Conservation (phyloP, 2,113 vertebrate genomes). For the Taurulus bubalis region DNA sequence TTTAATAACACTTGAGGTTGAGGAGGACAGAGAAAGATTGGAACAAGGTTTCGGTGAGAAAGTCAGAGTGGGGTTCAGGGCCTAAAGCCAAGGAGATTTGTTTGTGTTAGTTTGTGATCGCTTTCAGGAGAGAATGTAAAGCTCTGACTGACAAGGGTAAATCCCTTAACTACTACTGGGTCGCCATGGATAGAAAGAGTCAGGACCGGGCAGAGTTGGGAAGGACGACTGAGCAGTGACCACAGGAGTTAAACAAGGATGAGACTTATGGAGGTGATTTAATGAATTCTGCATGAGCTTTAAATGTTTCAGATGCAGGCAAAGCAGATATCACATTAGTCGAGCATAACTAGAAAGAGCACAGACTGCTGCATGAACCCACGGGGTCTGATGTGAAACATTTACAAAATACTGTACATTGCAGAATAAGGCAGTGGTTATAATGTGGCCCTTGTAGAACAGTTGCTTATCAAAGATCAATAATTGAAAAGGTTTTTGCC, state of each 20-base stretch:
- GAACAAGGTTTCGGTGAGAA: background rate
- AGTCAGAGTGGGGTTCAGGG: background rate
- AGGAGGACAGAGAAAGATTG: background rate
- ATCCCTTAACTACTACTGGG: background rate
- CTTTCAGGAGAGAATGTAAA: background rate
- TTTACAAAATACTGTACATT: background rate
- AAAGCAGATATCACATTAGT: background rate
- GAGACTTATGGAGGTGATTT: background rate
- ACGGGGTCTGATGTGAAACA: background rate
- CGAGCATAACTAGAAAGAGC: background rate
- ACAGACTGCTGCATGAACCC: background rate
- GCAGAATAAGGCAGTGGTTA: background rate
- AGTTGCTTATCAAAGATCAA: background rate
- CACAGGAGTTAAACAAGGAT: background rate
- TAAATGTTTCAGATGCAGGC: background rate
- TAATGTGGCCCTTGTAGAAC: background rate
- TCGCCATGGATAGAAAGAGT: background rate
- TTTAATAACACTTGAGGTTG: background rate
- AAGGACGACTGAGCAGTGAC: background rate
- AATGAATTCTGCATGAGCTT: constrained; percentile 4
- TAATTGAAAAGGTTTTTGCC: background rate
- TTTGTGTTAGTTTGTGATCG: background rate
- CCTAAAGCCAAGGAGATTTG: background rate
- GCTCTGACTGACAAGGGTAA: background rate
- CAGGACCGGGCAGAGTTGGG: background rate